Base-by-base conservation (phyloP, 2,888 invertebrate species). In the Pterostichus niger region DNA sequence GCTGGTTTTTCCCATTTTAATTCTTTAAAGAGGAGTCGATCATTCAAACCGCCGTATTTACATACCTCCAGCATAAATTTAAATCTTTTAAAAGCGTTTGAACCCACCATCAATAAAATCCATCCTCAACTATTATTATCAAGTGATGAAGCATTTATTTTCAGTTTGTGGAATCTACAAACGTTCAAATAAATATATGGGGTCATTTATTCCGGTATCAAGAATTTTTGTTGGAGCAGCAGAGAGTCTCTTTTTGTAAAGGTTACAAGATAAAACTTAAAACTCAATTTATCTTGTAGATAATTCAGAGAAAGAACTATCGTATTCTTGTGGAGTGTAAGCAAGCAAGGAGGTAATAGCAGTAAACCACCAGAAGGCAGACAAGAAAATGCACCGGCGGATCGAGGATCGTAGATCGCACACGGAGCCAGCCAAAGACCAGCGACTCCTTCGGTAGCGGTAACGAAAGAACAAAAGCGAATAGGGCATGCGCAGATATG, bases 271-370 rank as follows among this genome's bases (percentile, higher is more conserved):
- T 81, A 81, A 81, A 49, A 54, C 15, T 64, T 61, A 68, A 49
- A 82, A 75, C 75, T 82, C 61, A 56, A 75, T 82, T 73, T 61
- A 73, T 46, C 75, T 59, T 59, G 33, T 40, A 56, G 71, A 80
- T 71, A 80, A 80, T 80, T 80, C 54, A 7, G 44, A 15, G 59
- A 78, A 52, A 79, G 79, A 68, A 68, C 68, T 49, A 64, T 64
- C 79, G 49, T 49, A 68, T 59, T 76, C 76, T 54, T 56, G 77
- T 68, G 52, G 35, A 73, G 46, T 49, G 80, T 33, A 9, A 9
- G 40, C 40, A 40, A 40, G 40, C 40, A 40, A 40, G n/a, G 52
- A 40, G 52, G 80, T 71, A 73, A 73, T 81, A 71, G 81, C 56
- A 49, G 56, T 81, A 81, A 81, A 81, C 40, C 52, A 81, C 40